phyloP scores from a whole-genome alignment of 92 coral and sea anemone species.

The Plumapathes pennacea region DNA sequence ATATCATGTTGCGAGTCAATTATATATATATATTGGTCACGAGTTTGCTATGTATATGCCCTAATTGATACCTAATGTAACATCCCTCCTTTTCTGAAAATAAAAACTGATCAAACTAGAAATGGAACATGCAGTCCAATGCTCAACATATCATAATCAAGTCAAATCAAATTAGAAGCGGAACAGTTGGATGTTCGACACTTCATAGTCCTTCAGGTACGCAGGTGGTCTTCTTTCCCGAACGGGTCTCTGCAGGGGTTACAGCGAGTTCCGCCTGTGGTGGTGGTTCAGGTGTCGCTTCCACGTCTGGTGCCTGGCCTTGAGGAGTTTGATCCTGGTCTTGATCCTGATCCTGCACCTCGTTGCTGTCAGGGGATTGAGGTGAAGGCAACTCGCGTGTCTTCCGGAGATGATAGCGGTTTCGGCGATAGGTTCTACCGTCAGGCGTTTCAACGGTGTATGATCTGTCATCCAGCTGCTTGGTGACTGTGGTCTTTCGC shows the following conservation, averaged over 20 bases:
- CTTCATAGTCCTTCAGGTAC: constrained; percentile 8
- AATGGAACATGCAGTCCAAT: no score
- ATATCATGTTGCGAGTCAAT: no score
- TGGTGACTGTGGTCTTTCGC: constrained; percentile 18
- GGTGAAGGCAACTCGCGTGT: neutral
- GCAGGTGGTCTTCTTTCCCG: neutral
- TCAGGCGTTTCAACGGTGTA: constrained; percentile 38
- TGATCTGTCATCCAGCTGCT: constrained; percentile 24
- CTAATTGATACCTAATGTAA: no score
- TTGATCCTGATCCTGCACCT: neutral
- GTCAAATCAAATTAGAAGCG: no score
- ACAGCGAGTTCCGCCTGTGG: constrained; percentile 1
- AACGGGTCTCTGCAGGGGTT: constrained; percentile 4
- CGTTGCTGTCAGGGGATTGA: neutral
- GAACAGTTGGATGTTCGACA: no score
- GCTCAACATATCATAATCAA: no score
- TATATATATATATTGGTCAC: no score
- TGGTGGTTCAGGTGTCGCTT: neutral
- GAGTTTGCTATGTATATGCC: no score
- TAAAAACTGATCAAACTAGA: no score
- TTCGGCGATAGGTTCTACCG: constrained; percentile 38
- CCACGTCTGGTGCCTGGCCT: neutral
- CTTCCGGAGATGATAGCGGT: constrained; percentile 33
- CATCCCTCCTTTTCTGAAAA: no score
- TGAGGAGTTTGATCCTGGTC: neutral